Conservation (phyloP, 2,113 vertebrate genomes). For the Tenrec ecaudatus region DNA sequence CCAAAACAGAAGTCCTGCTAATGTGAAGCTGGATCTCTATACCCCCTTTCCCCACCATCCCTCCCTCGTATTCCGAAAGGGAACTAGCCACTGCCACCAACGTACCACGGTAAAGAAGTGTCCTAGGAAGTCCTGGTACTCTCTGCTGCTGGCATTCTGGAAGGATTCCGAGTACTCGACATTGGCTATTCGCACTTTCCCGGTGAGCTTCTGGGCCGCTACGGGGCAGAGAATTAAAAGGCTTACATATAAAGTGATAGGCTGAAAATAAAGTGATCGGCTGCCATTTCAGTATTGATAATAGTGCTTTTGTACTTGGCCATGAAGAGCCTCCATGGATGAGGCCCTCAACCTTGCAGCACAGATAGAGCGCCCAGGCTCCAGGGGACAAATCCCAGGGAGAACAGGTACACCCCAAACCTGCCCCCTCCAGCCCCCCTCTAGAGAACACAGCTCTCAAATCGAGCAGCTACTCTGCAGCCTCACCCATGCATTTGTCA, state of each 20-base stretch:
- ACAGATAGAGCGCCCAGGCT: fast-evolving
- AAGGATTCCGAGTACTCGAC: constrained; percentile 84
- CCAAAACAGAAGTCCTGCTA: fast-evolving
- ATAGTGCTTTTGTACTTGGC: fast-evolving
- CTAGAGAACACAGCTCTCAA: neutral
- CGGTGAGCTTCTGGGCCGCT: constrained; percentile 88
- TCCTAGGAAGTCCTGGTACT: constrained; percentile 85
- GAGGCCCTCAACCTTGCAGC: fast-evolving
- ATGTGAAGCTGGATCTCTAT: neutral
- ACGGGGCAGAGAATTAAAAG: constrained; percentile 28
- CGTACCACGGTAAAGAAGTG: constrained; percentile 87
- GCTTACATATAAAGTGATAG: neutral
- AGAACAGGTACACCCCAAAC: neutral
- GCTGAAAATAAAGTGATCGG: no score
- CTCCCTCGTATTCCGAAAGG: fast-evolving
- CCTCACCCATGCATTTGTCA: fast-evolving
- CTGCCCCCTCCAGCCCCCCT: no score
- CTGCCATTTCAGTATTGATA: neutral
- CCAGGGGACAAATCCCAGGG: neutral
- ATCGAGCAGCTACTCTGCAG: neutral
- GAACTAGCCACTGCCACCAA: neutral
- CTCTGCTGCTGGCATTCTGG: constrained; percentile 85
- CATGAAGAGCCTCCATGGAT: neutral
- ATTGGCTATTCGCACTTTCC: constrained; percentile 84
- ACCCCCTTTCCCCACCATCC: neutral